phyloP scores from a whole-genome alignment of 2,797 vertebrate genomes.

The Yasuhikotakia modesta region DNA sequence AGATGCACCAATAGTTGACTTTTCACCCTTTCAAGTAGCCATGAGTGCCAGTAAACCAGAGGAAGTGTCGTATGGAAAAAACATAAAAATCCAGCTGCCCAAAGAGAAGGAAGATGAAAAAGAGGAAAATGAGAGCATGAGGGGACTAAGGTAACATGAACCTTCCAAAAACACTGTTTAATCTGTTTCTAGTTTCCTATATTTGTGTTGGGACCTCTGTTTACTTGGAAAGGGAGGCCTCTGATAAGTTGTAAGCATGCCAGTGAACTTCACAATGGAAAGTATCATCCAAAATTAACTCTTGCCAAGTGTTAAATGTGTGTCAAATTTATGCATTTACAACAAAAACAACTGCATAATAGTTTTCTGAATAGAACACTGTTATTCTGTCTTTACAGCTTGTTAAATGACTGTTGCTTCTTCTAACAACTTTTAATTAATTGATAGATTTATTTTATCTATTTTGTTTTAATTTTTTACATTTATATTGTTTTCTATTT shows the following conservation, averaged over 20 bases:
- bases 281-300: not conserved
- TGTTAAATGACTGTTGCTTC: too few species aligned
- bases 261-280: too few species aligned
- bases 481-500: too few species aligned
- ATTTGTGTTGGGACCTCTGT: conserved; percentile 20
- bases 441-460: too few species aligned
- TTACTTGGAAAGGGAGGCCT: conserved; percentile 30
- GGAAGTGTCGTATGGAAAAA: conserved; percentile 24
- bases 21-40: conserved; percentile 35
- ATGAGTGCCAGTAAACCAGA: conserved; percentile 18
- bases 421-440: not conserved
- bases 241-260: conserved; percentile 22
- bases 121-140: not conserved
- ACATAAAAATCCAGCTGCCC: conserved; percentile 23
- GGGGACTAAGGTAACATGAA: conserved; percentile 20
- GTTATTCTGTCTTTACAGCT: too few species aligned
- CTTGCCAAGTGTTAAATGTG: not conserved
- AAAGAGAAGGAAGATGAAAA: not conserved
- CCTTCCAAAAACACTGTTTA: conserved; percentile 21
- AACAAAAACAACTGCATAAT: not conserved
- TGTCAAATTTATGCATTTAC: not conserved
- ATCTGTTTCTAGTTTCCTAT: conserved; percentile 45
- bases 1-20: conserved; percentile 29
- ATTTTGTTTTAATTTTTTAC: too few species aligned
- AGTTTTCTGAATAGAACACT: too few species aligned